Percentiles rank a stretch among this genome's conserved stretches.
phyloP scores from a whole-genome alignment of 2,888 invertebrate genomes.

The Watsonalla binaria region DNA sequence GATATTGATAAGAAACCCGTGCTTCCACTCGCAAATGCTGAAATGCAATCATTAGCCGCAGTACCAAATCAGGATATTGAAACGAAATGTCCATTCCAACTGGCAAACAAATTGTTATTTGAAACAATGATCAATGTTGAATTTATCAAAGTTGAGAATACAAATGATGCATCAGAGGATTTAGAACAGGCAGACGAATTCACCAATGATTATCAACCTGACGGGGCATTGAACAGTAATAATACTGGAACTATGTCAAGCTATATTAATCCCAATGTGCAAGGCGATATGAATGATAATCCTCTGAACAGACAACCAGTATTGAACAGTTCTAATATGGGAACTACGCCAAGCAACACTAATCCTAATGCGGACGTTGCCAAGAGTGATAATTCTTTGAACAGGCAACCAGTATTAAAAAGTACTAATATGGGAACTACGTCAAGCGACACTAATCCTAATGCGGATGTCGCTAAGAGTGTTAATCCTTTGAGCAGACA shows the following conservation, averaged over 20 bases:
- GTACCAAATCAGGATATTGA: neutral
- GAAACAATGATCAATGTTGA: neutral
- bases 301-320: conserved; percentile 42
- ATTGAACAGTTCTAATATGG: neutral
- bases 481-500: conserved; percentile 37
- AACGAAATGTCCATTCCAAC: neutral
- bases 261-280: neutral
- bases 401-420: neutral
- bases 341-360: too few species aligned
- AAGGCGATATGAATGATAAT: conserved; percentile 14
- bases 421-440: neutral
- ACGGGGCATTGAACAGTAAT: neutral
- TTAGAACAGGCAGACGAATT: conserved; percentile 1
- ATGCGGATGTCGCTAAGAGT: neutral
- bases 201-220: neutral
- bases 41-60: neutral
- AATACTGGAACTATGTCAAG: conserved; percentile 1
- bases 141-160: neutral
- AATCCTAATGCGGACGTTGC: too few species aligned
- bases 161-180: neutral
- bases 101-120: neutral
- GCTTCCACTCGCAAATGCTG: too few species aligned
- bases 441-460: neutral
- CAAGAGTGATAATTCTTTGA: too few species aligned
- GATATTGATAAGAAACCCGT: too few species aligned